Evolutionary conservation across 2,888 invertebrate species (phyloP).

Genomic region (Ctena decussata): DNA sequence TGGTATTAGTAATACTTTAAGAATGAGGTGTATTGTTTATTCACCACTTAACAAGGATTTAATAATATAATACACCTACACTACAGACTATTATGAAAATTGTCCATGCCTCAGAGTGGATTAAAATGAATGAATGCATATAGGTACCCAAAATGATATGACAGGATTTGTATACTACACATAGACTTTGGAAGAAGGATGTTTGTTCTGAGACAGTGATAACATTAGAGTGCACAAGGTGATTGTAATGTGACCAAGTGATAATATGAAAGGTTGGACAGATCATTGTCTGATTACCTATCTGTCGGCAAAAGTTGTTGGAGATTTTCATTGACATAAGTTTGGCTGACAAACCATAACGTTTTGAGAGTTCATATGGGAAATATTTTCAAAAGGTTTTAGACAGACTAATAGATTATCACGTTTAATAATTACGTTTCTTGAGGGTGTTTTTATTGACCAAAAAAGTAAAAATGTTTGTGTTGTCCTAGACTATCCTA

Average conservation of each 20-base stretch:
- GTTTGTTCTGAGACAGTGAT: background rate
- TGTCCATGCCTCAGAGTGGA: background rate
- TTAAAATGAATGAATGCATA: background rate
- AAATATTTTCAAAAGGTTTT: constrained; percentile 6
- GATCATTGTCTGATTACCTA: background rate
- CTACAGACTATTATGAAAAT: background rate
- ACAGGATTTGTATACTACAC: too few species aligned
- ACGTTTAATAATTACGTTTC: background rate
- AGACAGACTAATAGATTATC: background rate
- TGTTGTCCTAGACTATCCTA: background rate
- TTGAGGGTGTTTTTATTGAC: background rate
- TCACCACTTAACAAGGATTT: background rate
- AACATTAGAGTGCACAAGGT: background rate
- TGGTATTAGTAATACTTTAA: background rate
- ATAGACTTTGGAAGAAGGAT: background rate
- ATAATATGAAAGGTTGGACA: background rate
- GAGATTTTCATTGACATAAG: background rate
- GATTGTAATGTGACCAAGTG: background rate
- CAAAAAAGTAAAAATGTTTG: background rate
- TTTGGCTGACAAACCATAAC: background rate
- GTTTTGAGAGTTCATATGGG: background rate
- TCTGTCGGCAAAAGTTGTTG: background rate
- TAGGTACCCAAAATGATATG: too few species aligned
- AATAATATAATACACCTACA: background rate
- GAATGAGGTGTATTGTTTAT: background rate